These are phyloP conservation scores for Crenuchus spilurus DNA, from an alignment of 2,797 vertebrate species.

Conservation along the genomic window DNA sequence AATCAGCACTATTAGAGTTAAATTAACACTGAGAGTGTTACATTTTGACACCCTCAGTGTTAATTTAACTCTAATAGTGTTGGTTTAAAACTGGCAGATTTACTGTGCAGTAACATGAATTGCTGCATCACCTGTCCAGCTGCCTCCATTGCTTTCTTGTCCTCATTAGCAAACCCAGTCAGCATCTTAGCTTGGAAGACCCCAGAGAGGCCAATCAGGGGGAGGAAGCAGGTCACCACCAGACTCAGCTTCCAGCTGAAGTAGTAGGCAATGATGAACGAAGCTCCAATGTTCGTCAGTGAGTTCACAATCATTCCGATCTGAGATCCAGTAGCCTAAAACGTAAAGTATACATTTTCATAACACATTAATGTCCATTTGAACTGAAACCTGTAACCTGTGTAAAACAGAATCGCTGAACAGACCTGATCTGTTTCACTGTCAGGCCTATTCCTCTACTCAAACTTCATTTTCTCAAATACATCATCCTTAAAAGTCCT, in stretches of 20 bases:
- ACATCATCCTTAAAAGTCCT: no score
- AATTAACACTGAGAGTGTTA: no score
- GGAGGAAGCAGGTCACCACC: conserved; percentile 79
- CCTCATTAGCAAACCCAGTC: conserved; percentile 80
- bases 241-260: conserved; percentile 83
- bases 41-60: no score
- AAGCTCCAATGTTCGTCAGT: conserved; percentile 76
- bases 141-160: conserved; percentile 77
- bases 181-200: conserved; percentile 80
- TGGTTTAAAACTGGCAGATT: no score
- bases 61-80: no score
- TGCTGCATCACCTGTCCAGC: conserved; percentile 72
- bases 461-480: no score
- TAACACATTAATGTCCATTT: no score
- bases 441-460: no score
- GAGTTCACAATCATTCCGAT: conserved; percentile 83
- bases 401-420: no score
- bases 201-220: conserved; percentile 77
- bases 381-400: background rate
- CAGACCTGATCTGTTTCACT: no score
- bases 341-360: no score
- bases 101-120: background rate
- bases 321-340: conserved; percentile 81
- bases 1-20: no score
- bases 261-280: conserved; percentile 82